phyloP scores from a whole-genome alignment of 2,113 vertebrate genomes.

The Pseudopodoces humilis region DNA sequence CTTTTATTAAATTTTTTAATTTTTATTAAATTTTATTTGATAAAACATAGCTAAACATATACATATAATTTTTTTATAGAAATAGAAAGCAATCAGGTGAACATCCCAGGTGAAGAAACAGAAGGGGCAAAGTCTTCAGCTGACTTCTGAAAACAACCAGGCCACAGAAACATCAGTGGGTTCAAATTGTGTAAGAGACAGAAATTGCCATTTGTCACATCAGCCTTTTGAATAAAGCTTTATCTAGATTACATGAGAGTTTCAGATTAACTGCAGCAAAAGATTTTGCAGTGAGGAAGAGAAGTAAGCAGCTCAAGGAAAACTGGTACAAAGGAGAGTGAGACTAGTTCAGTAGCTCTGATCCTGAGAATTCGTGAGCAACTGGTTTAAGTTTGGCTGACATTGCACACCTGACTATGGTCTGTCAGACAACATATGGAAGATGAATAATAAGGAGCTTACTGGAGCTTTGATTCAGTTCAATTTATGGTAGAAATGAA shows the following conservation, averaged over 20 bases:
- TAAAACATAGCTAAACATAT: background rate
- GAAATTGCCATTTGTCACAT: background rate
- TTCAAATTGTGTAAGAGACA: background rate
- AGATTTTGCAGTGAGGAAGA: background rate
- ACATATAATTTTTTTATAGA: background rate
- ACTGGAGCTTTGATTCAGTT: background rate
- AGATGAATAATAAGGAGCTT: background rate
- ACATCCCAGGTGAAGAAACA: background rate
- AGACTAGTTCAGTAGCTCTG: background rate
- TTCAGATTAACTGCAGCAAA: background rate
- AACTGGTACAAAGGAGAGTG: background rate
- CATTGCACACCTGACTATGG: background rate
- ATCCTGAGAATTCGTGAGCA: rapidly evolving
- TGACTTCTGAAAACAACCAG: background rate
- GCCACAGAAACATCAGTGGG: background rate
- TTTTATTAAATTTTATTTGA: background rate
- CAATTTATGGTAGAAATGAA: background rate
- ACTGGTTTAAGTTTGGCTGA: constrained; percentile 8
- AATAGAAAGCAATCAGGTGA: background rate
- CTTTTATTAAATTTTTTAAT: background rate
- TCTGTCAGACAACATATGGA: background rate
- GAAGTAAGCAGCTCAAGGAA: background rate
- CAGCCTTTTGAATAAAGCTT: background rate
- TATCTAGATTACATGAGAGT: background rate
- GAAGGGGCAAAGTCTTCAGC: background rate